Evolutionary conservation across 2,888 invertebrate genomes (phyloP).

Genomic region (Bruchidius siliquastri): DNA sequence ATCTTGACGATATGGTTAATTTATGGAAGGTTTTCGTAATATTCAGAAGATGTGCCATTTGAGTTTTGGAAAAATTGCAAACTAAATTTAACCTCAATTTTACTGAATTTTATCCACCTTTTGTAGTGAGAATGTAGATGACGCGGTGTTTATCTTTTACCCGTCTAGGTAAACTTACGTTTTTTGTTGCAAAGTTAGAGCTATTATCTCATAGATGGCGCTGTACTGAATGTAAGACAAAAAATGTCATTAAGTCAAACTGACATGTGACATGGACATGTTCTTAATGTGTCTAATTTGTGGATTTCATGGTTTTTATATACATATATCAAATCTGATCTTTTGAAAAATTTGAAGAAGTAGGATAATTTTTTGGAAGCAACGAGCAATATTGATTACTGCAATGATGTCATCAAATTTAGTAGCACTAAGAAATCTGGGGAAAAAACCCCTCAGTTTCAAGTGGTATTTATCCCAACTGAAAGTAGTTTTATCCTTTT

Average conservation of each 20-base stretch:
- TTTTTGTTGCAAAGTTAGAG: no score
- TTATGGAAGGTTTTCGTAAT: slow-evolving; percentile 41
- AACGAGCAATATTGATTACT: neutral
- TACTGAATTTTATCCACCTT: neutral
- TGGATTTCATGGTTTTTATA: no score
- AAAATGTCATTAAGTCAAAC: no score
- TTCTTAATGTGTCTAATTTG: no score
- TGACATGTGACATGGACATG: no score
- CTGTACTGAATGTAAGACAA: no score
- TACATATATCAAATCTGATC: no score
- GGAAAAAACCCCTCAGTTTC: neutral
- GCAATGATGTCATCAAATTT: neutral
- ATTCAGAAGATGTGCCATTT: slow-evolving; percentile 30
- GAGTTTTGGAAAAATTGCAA: neutral
- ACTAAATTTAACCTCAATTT: neutral
- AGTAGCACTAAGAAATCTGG: neutral
- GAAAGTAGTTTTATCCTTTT: neutral
- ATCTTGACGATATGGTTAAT: slow-evolving; percentile 34
- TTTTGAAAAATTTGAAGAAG: neutral
- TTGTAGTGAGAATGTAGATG: no score
- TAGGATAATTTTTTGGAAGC: neutral
- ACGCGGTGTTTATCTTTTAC: no score
- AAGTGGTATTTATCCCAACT: neutral
- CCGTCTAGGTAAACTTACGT: no score
- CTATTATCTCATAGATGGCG: no score